These are phyloP conservation scores for Episyrphus balteatus DNA, from an alignment of 1,140 invertebrate species.

Conservation along the genomic window DNA sequence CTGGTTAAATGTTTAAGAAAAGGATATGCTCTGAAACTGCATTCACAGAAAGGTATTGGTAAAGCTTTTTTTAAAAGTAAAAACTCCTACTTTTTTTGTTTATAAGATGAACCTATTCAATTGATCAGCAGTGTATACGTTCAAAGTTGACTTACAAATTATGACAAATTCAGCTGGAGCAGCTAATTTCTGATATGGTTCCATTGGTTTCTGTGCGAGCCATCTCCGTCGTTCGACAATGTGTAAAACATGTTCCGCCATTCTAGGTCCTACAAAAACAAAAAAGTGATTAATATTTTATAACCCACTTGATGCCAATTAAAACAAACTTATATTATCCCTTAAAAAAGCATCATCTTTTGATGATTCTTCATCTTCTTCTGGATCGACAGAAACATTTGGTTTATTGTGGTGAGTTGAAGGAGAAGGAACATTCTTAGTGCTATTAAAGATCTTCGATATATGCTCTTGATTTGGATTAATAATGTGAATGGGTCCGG, in stretches of 20 bases:
- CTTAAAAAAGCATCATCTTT: neutral
- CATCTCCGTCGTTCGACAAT: slow-evolving; percentile 25
- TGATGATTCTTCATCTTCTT: neutral
- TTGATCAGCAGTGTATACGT: too few species aligned
- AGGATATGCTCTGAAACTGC: too few species aligned
- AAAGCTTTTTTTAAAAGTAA: too few species aligned
- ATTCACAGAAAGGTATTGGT: too few species aligned
- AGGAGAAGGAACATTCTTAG: too few species aligned
- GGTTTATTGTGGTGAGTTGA: too few species aligned
- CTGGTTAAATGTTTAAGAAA: too few species aligned
- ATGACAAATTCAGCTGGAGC: slow-evolving; percentile 33
- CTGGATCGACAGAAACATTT: neutral
- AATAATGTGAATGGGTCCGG: slow-evolving; percentile 37
- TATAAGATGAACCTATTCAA: too few species aligned
- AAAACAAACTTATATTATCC: neutral
- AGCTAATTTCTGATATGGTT: slow-evolving; percentile 14
- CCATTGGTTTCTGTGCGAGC: slow-evolving; percentile 32
- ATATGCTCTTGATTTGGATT: too few species aligned
- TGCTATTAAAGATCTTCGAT: too few species aligned
- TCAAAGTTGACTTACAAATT: slow-evolving; percentile 20
- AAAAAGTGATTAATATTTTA: too few species aligned
- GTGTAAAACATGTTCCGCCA: neutral
- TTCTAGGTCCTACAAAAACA: neutral
- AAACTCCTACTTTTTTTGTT: too few species aligned
- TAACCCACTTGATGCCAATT: neutral